Base-by-base conservation (phyloP, 2,113 vertebrate species). In the Calypte anna region DNA sequence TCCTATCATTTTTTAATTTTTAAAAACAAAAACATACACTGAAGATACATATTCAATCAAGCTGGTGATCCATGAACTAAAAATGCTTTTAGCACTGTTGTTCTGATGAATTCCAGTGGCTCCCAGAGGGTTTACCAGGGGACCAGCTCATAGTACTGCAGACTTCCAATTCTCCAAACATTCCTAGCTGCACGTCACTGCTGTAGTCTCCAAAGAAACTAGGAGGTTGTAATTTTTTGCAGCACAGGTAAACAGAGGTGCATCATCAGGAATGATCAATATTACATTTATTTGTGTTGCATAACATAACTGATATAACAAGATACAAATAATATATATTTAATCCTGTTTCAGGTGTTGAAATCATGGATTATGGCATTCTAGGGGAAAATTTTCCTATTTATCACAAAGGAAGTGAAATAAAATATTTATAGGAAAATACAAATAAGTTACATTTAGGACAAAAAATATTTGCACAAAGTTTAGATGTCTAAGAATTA, bases 11-110 rank as follows among this genome's bases (percentile, higher is more conserved):
- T 93, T 70, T 78, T 50, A 88, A 43, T 62, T 58, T 82, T 92
- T 80, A 67, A 88, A 91, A 82, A 67, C 36, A 63, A 88, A 93
- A 92, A 36, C 76, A 68, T 16, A 23, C 24, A 30, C 82, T 96
- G 88, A 84, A 90, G 67, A 67, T 68, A 55, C 46, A 24, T 63
- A 77, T 77, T 72, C 3, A 3, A 79, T 91, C 74, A 88, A 63
- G 48, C 20, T 79, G 67, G 50, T 82, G 50, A 82, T 90, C 31
- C 90, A 33, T 82, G 82, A 90, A 77, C 20, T 75, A 64, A 86
- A 84, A 89, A 23, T 50, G 85, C 54, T 87, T 28, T 30, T 66
- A 62, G 19, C 20, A 61, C 61, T 31, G 10, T 67, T 82, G 50
- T 63, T 91, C 38, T 82, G 66, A 73, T 90, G 66, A 88, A 67